Conservation (phyloP, 2,797 vertebrate genomes). For the Hoplostethus atlanticus region DNA sequence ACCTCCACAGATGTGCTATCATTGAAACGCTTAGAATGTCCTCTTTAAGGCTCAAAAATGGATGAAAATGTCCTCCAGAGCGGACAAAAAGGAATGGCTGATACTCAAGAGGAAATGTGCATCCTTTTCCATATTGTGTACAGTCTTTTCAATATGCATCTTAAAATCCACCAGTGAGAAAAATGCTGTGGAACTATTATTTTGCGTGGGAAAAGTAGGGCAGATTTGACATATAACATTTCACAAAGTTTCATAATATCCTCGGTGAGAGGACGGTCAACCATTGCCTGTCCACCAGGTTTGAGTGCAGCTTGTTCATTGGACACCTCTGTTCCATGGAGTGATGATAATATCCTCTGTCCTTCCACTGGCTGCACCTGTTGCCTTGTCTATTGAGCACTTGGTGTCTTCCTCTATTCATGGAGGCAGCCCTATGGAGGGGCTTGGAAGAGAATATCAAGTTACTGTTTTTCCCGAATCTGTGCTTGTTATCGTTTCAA, state of each 20-base stretch:
- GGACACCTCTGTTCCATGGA: constrained; percentile 20
- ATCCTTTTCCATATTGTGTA: neutral
- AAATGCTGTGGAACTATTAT: constrained; percentile 7
- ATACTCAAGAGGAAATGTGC: no score
- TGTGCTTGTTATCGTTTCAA: constrained; percentile 19
- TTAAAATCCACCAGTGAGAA: neutral
- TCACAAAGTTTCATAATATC: constrained; percentile 17
- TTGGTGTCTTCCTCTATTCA: constrained; percentile 9
- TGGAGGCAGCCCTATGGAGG: constrained; percentile 1
- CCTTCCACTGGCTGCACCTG: constrained; percentile 16
- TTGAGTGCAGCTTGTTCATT: constrained; percentile 9
- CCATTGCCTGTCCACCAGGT: constrained; percentile 19
- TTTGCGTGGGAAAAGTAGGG: constrained; percentile 33
- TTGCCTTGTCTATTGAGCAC: constrained; percentile 31
- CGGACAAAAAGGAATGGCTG: no score
- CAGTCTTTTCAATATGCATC: neutral
- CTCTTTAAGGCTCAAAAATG: no score
- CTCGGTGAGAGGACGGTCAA: constrained; percentile 12
- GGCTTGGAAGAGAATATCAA: constrained; percentile 20
- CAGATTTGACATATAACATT: constrained; percentile 38
- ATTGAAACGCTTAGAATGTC: no score
- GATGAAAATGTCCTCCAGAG: no score
- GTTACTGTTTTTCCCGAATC: constrained; percentile 17
- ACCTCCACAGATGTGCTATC: no score
- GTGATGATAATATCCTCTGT: constrained; percentile 20